Conservation (phyloP, 2,888 invertebrate species). For the Agelastica alni region DNA sequence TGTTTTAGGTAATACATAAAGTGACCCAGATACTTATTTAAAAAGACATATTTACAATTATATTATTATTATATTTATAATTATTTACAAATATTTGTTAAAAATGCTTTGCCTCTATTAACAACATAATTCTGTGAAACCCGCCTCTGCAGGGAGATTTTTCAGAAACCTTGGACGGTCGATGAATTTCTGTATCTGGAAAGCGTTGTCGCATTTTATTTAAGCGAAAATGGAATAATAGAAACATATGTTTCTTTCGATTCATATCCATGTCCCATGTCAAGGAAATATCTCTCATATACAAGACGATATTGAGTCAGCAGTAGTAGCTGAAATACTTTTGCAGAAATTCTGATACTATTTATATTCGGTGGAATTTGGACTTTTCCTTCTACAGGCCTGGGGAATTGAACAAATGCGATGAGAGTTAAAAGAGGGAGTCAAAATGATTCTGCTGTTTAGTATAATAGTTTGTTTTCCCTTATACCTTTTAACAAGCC, state of each 20-base stretch:
- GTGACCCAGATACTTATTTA: too few species aligned
- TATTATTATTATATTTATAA: too few species aligned
- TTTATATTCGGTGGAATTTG: constrained; percentile 19
- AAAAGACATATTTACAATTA: too few species aligned
- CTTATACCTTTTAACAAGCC: not conserved
- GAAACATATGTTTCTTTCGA: constrained; percentile 28
- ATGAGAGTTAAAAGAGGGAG: not conserved
- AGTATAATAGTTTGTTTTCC: constrained; percentile 13
- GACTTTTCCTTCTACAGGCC: constrained; percentile 13
- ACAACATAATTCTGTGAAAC: not conserved
- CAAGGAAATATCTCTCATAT: constrained; percentile 21
- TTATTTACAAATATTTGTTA: too few species aligned
- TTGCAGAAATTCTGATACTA: constrained; percentile 15
- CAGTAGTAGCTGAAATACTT: constrained; percentile 8
- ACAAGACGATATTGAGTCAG: constrained; percentile 25
- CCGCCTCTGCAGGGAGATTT: not conserved
- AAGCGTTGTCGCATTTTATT: constrained; percentile 23
- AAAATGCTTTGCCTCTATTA: too few species aligned
- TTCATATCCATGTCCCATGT: constrained; percentile 24
- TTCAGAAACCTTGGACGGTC: constrained; percentile 10
- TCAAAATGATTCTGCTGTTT: constrained; percentile 22
- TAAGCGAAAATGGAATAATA: constrained; percentile 31
- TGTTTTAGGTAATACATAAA: too few species aligned
- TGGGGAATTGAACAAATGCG: constrained; percentile 16
- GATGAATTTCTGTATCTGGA: constrained; percentile 15